Conservation (phyloP, 2,113 vertebrate species). For the Strigops habroptila region DNA sequence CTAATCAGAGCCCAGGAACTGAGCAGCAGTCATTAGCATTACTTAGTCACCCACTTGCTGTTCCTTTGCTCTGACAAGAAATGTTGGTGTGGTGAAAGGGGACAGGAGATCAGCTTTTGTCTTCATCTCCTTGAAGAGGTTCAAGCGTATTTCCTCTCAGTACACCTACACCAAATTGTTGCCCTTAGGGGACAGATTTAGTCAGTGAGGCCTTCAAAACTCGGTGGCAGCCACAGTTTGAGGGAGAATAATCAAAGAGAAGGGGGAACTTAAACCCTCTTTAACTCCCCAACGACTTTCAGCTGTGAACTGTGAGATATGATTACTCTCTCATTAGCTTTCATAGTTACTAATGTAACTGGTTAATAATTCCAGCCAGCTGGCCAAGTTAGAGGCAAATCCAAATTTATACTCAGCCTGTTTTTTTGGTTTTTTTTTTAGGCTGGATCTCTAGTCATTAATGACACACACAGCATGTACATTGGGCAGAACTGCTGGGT, state of each 20-base stretch:
- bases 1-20: slow-evolving; percentile 1
- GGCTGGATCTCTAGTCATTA: neutral
- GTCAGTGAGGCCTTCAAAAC: neutral
- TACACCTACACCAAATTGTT: neutral
- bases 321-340: slow-evolving; percentile 15
- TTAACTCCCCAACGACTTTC: neutral
- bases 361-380: neutral
- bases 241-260: neutral
- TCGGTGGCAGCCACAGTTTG: neutral
- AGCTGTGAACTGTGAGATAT: neutral
- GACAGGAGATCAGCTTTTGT: neutral
- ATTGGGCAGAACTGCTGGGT: neutral
- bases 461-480: neutral
- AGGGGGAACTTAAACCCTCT: neutral
- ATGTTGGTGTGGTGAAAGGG: neutral
- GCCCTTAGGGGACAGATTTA: neutral
- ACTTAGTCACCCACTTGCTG: slow-evolving; percentile 19
- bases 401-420: neutral
- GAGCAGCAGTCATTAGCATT: slow-evolving; percentile 2
- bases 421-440: neutral
- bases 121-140: neutral
- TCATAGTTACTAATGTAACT: neutral
- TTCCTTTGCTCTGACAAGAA: slow-evolving; percentile 2
- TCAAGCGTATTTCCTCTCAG: neutral
- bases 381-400: neutral